Evolutionary conservation across 1,140 invertebrate species (phyloP).

Genomic region (Hylaeus anthracinus): DNA sequence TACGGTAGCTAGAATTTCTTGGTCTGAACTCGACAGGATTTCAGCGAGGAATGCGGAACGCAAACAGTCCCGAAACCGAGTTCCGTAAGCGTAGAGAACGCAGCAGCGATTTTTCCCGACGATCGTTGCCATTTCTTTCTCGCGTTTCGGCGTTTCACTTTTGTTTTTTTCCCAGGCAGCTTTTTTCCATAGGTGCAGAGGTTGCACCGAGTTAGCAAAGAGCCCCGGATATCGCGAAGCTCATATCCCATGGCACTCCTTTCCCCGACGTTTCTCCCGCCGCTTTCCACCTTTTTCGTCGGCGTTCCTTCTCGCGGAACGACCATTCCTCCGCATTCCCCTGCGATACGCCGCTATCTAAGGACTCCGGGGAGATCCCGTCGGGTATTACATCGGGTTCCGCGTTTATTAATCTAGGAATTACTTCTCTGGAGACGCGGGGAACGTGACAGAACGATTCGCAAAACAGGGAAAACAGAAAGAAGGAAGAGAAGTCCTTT

Average conservation of each 20-base stretch:
- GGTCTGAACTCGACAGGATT: neutral
- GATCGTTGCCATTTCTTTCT: slow-evolving; percentile 19
- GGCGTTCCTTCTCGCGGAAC: slow-evolving; percentile 56
- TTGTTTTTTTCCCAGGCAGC: neutral
- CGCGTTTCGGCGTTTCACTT: slow-evolving; percentile 14
- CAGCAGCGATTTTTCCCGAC: slow-evolving; percentile 26
- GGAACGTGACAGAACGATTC: neutral
- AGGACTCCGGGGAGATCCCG: slow-evolving; percentile 51
- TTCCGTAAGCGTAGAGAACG: neutral
- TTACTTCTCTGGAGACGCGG: neutral
- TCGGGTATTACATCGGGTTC: slow-evolving; percentile 26
- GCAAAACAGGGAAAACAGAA: neutral
- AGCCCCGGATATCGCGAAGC: slow-evolving; percentile 56
- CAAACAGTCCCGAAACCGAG: neutral
- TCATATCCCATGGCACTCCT: slow-evolving; percentile 63
- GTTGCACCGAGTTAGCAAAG: slow-evolving; percentile 60
- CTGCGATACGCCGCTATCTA: slow-evolving; percentile 42
- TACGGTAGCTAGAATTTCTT: neutral
- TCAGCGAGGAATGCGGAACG: neutral
- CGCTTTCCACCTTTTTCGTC: slow-evolving; percentile 31
- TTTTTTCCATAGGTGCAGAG: slow-evolving; percentile 43
- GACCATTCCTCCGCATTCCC: slow-evolving; percentile 44
- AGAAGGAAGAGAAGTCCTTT: neutral
- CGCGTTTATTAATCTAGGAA: slow-evolving; percentile 42
- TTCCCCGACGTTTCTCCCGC: slow-evolving; percentile 20